Conservation (phyloP, 2,797 vertebrate genomes). For the Allobates femoralis region DNA sequence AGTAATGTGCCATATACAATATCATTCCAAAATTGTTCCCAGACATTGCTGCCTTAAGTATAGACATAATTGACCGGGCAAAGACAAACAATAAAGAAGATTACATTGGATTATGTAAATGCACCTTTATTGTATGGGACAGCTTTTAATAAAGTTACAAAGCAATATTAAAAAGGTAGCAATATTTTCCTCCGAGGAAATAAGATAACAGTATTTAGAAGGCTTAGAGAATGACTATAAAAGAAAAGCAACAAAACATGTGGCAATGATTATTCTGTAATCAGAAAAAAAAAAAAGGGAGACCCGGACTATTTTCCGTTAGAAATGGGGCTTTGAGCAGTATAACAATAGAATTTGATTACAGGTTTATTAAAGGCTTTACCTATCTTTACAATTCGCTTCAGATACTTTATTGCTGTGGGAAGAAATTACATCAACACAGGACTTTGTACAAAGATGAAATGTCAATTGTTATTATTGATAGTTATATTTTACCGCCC, state of each 20-base stretch:
- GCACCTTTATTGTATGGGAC: conserved; percentile 69
- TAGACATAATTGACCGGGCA: background rate
- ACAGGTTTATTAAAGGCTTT: conserved; percentile 69
- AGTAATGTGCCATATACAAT: background rate
- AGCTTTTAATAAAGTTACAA: conserved; percentile 64
- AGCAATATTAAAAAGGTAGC: conserved; percentile 71
- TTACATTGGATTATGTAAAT: conserved; percentile 34
- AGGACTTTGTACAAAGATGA: conserved; percentile 28
- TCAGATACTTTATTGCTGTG: conserved; percentile 48
- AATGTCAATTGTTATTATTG: conserved; percentile 43
- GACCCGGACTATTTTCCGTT: conserved; percentile 78
- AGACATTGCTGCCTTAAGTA: background rate
- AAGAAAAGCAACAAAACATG: conserved; percentile 73
- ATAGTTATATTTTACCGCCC: conserved; percentile 42
- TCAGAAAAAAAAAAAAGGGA: conserved; percentile 72
- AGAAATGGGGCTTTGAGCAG: conserved; percentile 73
- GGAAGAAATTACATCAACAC: conserved; percentile 37
- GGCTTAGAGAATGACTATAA: conserved; percentile 69
- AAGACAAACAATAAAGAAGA: background rate
- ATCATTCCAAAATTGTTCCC: background rate
- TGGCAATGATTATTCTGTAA: conserved; percentile 75
- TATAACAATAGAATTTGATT: conserved; percentile 74
- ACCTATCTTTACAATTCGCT: conserved; percentile 53
- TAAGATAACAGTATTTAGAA: conserved; percentile 77
- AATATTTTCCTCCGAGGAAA: conserved; percentile 76